Conservation (phyloP, 2,113 vertebrate species). For the Calidris pugnax region DNA sequence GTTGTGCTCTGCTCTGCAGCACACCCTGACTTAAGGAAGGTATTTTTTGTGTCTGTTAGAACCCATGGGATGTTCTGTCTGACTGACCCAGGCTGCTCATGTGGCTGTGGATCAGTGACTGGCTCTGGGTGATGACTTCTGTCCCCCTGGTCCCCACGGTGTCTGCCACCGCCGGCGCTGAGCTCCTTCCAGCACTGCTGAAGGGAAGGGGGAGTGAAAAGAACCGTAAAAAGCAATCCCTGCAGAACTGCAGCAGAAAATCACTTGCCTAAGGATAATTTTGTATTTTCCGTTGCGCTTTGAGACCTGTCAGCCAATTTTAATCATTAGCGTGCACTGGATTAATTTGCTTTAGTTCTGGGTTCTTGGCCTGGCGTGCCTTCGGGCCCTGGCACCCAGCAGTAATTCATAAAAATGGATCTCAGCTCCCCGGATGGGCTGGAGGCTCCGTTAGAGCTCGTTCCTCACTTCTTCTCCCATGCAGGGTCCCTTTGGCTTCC, state of each 20-base stretch:
- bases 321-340: not conserved
- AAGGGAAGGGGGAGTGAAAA: not conserved
- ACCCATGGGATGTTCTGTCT: not conserved
- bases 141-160: not conserved
- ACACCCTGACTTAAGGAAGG: not conserved
- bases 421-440: not conserved
- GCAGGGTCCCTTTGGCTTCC: not conserved
- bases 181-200: not conserved
- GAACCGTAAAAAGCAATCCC: not conserved
- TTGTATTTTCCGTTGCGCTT: not conserved
- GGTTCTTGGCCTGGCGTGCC: not conserved
- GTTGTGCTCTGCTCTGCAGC: not conserved
- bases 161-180: not conserved
- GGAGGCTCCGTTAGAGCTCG: not conserved
- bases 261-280: not conserved
- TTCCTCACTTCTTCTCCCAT: not conserved
- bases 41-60: not conserved
- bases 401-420: not conserved
- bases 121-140: not conserved
- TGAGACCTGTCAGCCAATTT: not conserved
- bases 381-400: not conserved
- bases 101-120: not conserved
- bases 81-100: rapidly evolving
- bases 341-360: not conserved
- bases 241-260: not conserved